A percentile compares a stretch with the other conserved stretches of the same genome.
Conservation (phyloP, 2,888 invertebrate species). For the Eupithecia pulchellata region DNA sequence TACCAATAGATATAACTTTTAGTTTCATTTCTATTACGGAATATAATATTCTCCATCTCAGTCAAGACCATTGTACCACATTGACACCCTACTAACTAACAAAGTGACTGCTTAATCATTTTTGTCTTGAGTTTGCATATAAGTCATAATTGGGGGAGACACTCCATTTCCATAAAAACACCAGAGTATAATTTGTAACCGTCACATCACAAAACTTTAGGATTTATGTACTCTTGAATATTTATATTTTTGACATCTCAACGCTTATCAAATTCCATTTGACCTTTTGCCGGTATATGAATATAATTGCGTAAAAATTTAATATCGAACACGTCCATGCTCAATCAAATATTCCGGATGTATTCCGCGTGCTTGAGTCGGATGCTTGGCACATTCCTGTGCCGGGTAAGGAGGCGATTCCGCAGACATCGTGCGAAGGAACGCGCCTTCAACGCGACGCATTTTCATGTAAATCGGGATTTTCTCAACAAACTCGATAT, state of each 20-base stretch:
- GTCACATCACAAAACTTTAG: background rate
- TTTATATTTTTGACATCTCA: background rate
- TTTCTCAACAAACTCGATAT: constrained; percentile 70
- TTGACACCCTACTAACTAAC: constrained; percentile 13
- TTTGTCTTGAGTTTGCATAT: constrained; percentile 8
- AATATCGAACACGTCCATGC: constrained; percentile 69
- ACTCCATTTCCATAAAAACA: constrained; percentile 3
- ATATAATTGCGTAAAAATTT: constrained; percentile 52
- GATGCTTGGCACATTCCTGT: constrained; percentile 75
- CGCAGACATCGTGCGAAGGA: constrained; percentile 56
- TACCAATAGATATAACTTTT: too few species aligned
- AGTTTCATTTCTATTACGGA: too few species aligned
- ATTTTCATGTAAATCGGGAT: constrained; percentile 82
- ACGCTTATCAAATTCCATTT: background rate
- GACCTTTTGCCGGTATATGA: constrained; percentile 15
- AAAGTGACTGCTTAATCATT: constrained; percentile 14
- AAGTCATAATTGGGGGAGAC: background rate
- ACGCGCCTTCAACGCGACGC: constrained; percentile 61
- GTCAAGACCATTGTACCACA: background rate
- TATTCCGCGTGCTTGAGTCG: constrained; percentile 68
- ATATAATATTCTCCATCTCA: too few species aligned
- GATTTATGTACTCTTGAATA: constrained; percentile 1
- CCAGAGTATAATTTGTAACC: background rate
- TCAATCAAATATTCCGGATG: constrained; percentile 75
- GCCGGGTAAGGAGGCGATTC: constrained; percentile 70